A percentile compares a stretch with the other conserved stretches of the same genome.
phyloP scores from a whole-genome alignment of 2,888 invertebrate genomes.

The Margaritifera margaritifera region DNA sequence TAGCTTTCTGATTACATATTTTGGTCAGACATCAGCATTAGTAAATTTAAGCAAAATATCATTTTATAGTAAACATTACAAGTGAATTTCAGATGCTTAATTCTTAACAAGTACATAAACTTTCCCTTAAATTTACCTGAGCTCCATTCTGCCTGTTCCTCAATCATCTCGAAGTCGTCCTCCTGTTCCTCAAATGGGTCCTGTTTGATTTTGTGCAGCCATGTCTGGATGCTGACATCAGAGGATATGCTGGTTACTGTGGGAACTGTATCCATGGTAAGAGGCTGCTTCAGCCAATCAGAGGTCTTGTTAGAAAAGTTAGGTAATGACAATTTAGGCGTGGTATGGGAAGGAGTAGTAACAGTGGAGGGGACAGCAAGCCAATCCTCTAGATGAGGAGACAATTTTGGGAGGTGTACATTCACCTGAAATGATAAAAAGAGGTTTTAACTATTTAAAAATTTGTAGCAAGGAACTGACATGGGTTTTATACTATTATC shows the following conservation, averaged over 20 bases:
- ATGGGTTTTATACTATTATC: no score
- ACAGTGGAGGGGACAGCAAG: slow-evolving; percentile 44
- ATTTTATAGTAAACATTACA: neutral
- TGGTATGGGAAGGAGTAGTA: slow-evolving; percentile 13
- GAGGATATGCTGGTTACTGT: slow-evolving; percentile 26
- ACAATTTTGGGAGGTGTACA: slow-evolving; percentile 61
- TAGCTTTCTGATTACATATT: no score
- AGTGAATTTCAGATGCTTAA: neutral
- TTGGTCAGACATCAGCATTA: neutral
- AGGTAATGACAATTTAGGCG: slow-evolving; percentile 39
- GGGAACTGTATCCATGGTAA: slow-evolving; percentile 14
- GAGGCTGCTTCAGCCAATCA: slow-evolving; percentile 39
- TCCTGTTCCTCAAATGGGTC: slow-evolving; percentile 65
- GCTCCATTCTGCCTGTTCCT: slow-evolving; percentile 32
- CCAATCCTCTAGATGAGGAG: slow-evolving; percentile 59
- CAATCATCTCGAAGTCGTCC: slow-evolving; percentile 64
- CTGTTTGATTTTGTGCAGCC: slow-evolving; percentile 67
- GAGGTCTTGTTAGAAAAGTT: slow-evolving; percentile 32
- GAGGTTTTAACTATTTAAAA: neutral
- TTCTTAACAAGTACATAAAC: neutral
- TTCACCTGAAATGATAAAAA: slow-evolving; percentile 46
- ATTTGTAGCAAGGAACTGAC: no score
- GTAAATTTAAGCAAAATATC: neutral
- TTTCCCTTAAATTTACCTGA: no score
- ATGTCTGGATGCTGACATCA: slow-evolving; percentile 62